These are phyloP conservation scores for Bradypodion pumilum DNA, from an alignment of 2,797 vertebrate species.

Conservation along the genomic window DNA sequence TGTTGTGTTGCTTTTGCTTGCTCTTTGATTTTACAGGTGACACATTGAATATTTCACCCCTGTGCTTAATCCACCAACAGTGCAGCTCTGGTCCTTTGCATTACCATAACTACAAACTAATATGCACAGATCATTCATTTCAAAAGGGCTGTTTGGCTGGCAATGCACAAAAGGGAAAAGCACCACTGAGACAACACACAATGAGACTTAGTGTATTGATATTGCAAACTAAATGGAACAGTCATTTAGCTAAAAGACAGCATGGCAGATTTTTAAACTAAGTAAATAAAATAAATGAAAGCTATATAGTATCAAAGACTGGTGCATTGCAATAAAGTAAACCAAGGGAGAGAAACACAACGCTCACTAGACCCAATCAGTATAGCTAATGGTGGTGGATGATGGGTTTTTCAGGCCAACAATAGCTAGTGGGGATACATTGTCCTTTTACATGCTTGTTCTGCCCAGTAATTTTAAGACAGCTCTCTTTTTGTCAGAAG, in stretches of 20 bases:
- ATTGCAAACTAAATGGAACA: neutral
- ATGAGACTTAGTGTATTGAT: neutral
- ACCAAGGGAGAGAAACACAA: neutral
- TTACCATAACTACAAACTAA: neutral
- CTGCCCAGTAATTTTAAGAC: neutral
- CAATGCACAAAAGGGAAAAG: neutral
- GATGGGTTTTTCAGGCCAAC: neutral
- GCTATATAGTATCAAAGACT: neutral
- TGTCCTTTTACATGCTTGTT: neutral
- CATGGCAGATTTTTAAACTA: neutral
- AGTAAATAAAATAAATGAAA: neutral
- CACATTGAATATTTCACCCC: neutral
- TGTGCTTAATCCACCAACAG: neutral
- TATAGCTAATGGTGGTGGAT: neutral
- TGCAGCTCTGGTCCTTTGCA: neutral
- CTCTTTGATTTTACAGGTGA: conserved; percentile 32
- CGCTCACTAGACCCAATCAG: neutral
- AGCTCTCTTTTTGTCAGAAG: neutral
- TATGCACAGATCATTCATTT: conserved; percentile 5
- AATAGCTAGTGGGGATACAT: neutral
- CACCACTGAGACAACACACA: neutral
- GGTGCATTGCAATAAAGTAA: neutral
- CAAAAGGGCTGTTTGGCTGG: neutral
- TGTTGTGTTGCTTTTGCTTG: neutral
- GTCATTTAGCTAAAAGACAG: neutral